Base-by-base conservation (phyloP, 2,797 vertebrate genomes). In the Lepus townsendii region DNA sequence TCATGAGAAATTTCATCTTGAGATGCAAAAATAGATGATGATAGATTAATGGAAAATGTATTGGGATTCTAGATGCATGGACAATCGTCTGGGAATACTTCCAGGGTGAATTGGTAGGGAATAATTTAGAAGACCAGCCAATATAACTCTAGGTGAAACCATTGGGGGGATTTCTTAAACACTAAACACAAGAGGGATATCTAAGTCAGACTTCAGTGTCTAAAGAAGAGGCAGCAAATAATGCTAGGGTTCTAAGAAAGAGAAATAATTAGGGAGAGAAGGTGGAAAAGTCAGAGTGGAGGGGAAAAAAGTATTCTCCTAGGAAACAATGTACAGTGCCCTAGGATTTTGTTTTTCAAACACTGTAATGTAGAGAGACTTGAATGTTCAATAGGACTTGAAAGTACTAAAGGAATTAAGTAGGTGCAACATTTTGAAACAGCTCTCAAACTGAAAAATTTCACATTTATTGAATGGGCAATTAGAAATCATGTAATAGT, bases 1-100 rank as follows among this genome's bases (percentile, higher is more conserved):
- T 52, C 72, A 93, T 27, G 85, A 94, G 52, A 57, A 95, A 94
- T 92, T 95, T 96, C 73, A 92, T 94, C 82, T 84, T 82, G 38
- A 92, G 65, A 76, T 92, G 92, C 7, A 96, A 80, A 96, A 95
- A 84, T 52, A 82, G 62, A 80, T 84, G 52, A 93, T 90, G 32
- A 88, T 79, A 5, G 5, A 42, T 92, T 92, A 92, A 89, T 78
- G 65, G 93, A 89, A 96, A 96, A 73, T 73, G 27, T 82, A 87
- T 96, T 92, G 71, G 82, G 71, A 82, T 83, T 17, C 54, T 57
- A 95, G 88, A 84, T 90, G 32, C 30, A 62, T 88, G 8, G 60
- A 54, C 17, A 8, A 27, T 83, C 7, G 0, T 2, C 35, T 77
- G 66, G 66, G 63, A 80, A 6, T 10, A 42, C 69, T 95, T 94